phyloP scores from a whole-genome alignment of 2,113 vertebrate genomes.

The Rhinichthys klamathensis region DNA sequence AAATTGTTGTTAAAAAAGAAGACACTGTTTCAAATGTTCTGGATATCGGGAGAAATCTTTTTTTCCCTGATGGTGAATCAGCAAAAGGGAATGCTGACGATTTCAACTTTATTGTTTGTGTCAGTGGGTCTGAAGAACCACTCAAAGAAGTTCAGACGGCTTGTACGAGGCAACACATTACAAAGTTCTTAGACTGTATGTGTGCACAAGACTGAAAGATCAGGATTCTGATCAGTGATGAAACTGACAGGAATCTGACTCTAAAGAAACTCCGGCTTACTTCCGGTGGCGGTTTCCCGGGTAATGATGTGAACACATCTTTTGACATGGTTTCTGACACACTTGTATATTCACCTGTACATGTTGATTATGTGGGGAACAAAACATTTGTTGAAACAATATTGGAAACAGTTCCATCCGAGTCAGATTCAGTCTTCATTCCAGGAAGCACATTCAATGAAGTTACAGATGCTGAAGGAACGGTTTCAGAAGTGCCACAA shows the following conservation, averaged over 20 bases:
- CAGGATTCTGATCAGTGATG: neutral
- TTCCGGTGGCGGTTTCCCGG: too few relatives aligned
- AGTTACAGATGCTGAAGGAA: too few relatives aligned
- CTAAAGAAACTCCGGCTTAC: neutral
- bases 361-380: too few relatives aligned
- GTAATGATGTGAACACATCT: too few relatives aligned
- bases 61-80: neutral
- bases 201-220: constrained; percentile 12
- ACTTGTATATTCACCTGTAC: too few relatives aligned
- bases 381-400: too few relatives aligned
- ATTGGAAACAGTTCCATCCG: too few relatives aligned
- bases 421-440: too few relatives aligned
- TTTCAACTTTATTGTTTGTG: neutral
- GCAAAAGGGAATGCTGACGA: neutral
- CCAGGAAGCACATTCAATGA: too few relatives aligned
- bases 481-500: too few relatives aligned
- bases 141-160: neutral
- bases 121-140: constrained; percentile 2
- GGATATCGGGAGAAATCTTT: neutral
- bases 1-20: constrained; percentile 13
- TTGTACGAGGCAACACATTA: neutral
- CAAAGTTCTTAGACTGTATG: neutral
- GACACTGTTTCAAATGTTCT: neutral
- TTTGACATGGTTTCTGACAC: too few relatives aligned
- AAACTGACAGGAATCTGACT: neutral